Conservation (phyloP, 2,888 invertebrate species). For the Napeogenes inachia region DNA sequence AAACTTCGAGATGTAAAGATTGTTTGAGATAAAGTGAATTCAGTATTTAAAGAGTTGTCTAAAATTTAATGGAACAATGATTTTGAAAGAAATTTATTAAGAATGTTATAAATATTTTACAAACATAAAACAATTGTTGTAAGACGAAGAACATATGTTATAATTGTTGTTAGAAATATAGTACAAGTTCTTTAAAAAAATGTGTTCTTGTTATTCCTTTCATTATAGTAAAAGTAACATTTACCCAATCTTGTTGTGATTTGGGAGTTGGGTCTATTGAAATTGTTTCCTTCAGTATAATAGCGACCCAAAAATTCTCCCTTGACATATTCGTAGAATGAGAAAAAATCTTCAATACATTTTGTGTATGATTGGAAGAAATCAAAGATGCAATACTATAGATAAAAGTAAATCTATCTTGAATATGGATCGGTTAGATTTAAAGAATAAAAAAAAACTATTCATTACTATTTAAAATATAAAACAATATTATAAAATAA, state of each 20-base stretch:
- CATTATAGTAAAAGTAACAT: not conserved
- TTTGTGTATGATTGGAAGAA: not conserved
- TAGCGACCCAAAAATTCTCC: constrained; percentile 23
- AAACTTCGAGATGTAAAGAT: constrained; percentile 13
- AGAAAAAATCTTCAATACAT: constrained; percentile 4
- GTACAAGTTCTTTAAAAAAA: no score
- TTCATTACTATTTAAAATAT: no score
- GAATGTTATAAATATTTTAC: no score
- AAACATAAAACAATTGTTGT: no score
- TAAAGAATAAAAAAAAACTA: no score
- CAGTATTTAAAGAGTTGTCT: not conserved
- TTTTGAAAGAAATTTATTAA: no score
- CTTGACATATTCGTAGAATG: constrained; percentile 11
- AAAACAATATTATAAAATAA: no score
- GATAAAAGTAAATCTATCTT: no score
- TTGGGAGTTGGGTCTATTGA: constrained; percentile 21
- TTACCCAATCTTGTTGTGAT: constrained; percentile 6
- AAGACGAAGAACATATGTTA: no score
- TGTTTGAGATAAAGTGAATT: not conserved
- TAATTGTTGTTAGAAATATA: no score
- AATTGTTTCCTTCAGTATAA: constrained; percentile 17
- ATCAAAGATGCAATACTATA: no score
- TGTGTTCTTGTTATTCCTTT: not conserved
- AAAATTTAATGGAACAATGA: not conserved
- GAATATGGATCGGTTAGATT: no score